Base-by-base conservation (phyloP, 2,888 invertebrate genomes). In the Chorisops tibialis region DNA sequence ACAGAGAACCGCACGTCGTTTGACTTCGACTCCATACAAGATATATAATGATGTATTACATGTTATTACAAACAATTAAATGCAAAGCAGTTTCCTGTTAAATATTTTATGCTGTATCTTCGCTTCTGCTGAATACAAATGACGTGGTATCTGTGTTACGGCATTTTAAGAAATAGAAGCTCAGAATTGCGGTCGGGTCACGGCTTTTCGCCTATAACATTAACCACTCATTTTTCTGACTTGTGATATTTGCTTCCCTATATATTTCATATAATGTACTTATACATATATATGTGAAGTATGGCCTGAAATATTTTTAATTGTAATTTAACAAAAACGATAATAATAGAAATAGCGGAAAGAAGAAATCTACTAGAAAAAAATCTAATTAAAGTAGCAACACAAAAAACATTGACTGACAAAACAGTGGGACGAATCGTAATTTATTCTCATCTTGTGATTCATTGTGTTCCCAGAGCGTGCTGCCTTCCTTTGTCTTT, bases 21-120 rank as follows among this genome's bases (percentile, higher is more conserved):
- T 16, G 41, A 11, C 18, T 11, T 5, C 12, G 12, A 41, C 41
- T 16, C 18, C 18, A 16, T 41, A 41, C 18, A 7, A 6, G 41
- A 41, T 41, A n/a, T n/a, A 14, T 41, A 18, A 19, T 18, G 19
- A 9, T 74, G 74, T 74, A 75, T 74, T 76, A 75, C 74, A 76
- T 76, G 75, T 75, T 77, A 77, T 77, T 77, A 77, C 76, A 75
- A 74, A 76, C 76, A 77, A 77, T 77, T 77, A 77, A 77, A 77
- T 77, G 76, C 76, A 77, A 77, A 77, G 73, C 74, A 77, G 76
- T 77, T 77, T 77, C 76, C 77, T 76, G 78, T 74, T 72, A 73
- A 71, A 73, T 69, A 39, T 52, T 45, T 56, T 65, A 45, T 61
- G 50, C 48, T 47, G 47, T 41, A 41, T 2, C 41, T 41, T 16